A percentile compares a stretch with the other conserved stretches of the same genome.
Evolutionary conservation across 2,888 invertebrate genomes (phyloP).

Genomic region (Aphrophora alni): DNA sequence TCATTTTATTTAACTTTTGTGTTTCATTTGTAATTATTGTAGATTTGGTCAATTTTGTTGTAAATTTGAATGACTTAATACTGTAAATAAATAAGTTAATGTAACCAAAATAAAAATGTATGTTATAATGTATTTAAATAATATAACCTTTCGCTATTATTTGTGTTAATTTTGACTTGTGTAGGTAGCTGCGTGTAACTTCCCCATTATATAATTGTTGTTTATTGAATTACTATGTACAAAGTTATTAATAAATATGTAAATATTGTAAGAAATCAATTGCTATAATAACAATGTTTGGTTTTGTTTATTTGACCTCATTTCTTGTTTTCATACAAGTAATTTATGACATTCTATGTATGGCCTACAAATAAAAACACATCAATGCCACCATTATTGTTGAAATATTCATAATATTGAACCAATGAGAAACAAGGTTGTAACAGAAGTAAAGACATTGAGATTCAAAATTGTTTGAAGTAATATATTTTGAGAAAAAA

Average conservation of each 20-base stretch:
- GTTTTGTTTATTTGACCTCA: background rate
- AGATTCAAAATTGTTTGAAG: no score
- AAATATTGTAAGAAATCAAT: conserved; percentile 2
- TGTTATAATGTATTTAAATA: background rate
- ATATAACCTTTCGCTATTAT: background rate
- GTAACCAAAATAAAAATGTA: background rate
- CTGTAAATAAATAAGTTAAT: background rate
- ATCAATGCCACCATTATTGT: no score
- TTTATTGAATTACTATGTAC: background rate
- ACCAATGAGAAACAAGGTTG: no score
- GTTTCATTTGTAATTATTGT: background rate
- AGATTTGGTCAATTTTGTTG: background rate
- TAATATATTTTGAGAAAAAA: no score
- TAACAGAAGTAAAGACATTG: no score
- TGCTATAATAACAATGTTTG: background rate
- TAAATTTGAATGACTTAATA: background rate
- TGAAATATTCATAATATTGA: no score
- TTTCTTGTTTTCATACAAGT: background rate
- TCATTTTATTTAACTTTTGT: background rate
- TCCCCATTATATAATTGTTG: background rate
- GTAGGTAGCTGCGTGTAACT: background rate
- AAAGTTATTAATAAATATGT: conserved; percentile 5
- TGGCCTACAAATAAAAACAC: no score
- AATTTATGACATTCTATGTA: no score
- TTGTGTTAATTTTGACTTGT: background rate